A percentile compares a stretch with the other conserved stretches of the same genome.
Evolutionary conservation across 2,797 vertebrate genomes (phyloP).

Genomic region (Chromis chromis): DNA sequence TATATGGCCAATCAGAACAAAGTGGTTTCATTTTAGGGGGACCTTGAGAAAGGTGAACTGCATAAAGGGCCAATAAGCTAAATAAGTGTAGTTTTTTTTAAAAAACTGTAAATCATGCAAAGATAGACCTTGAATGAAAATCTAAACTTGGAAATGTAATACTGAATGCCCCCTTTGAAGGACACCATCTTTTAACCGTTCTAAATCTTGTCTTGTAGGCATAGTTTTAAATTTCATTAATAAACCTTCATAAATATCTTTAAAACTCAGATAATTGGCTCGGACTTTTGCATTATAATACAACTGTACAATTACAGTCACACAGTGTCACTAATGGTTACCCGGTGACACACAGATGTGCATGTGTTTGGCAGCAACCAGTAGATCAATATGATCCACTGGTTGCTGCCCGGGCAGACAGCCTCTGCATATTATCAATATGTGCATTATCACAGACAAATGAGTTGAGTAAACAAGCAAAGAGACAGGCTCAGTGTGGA

Average conservation of each 20-base stretch:
- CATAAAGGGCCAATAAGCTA: too few species aligned
- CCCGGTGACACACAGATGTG: slow-evolving; percentile 9
- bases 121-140: too few species aligned
- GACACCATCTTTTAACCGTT: too few species aligned
- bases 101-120: too few species aligned
- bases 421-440: slow-evolving; percentile 27
- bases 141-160: too few species aligned
- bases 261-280: neutral
- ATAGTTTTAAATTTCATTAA: neutral
- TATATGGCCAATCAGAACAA: too few species aligned
- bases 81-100: too few species aligned
- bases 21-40: too few species aligned
- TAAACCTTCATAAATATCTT: neutral
- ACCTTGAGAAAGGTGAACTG: too few species aligned
- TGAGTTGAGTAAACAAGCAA: neutral
- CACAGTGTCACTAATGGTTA: slow-evolving; percentile 1
- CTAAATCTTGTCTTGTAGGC: neutral
- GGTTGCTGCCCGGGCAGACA: slow-evolving; percentile 16
- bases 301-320: neutral
- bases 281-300: neutral
- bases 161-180: too few species aligned
- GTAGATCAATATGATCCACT: neutral
- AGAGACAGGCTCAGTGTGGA: neutral
- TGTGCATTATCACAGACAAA: slow-evolving; percentile 31
- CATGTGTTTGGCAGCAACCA: slow-evolving; percentile 11